phyloP scores from a whole-genome alignment of 2,888 invertebrate genomes.

The Drosophila seclusa region DNA sequence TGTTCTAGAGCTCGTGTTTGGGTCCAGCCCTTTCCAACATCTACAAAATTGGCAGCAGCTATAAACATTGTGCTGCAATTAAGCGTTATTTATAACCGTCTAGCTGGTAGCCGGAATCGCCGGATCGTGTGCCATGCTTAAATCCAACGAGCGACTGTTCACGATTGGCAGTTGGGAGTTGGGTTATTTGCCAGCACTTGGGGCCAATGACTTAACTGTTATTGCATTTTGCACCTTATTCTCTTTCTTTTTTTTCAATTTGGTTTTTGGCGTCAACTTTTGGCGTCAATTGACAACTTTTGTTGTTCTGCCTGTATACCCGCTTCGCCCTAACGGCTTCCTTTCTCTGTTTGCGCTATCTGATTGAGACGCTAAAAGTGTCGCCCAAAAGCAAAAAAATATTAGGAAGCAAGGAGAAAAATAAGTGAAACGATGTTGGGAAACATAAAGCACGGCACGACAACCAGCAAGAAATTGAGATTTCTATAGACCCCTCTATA shows the following conservation, averaged over 20 bases:
- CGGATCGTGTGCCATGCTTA: conserved; percentile 33
- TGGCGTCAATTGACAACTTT: conserved; percentile 81
- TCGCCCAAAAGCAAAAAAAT: conserved; percentile 21
- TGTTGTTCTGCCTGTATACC: conserved; percentile 46
- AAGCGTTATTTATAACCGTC: conserved; percentile 83
- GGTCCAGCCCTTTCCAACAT: conserved; percentile 38
- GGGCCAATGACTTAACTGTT: conserved; percentile 77
- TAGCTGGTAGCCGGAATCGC: conserved; percentile 48
- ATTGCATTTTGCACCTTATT: conserved; percentile 78
- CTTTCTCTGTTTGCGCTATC: conserved; percentile 61
- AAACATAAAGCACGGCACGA: conserved; percentile 57
- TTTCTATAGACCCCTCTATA: conserved; percentile 41
- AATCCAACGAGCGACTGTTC: conserved; percentile 32
- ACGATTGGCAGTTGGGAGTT: conserved; percentile 27
- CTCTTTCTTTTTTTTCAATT: conserved; percentile 38
- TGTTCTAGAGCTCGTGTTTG: conserved; percentile 20
- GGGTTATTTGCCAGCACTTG: conserved; percentile 53
- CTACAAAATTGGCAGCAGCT: conserved; percentile 69
- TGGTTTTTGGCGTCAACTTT: conserved; percentile 70
- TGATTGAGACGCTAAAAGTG: conserved; percentile 75
- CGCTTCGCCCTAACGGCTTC: conserved; percentile 9
- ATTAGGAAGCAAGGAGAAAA: conserved; percentile 2
- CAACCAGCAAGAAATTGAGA: conserved; percentile 66
- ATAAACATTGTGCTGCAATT: conserved; percentile 80
- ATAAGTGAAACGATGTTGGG: conserved; percentile 40